A percentile compares a stretch with the other conserved stretches of the same genome.
Conservation (phyloP, 2,888 invertebrate species). For the Dolomedes plantarius region DNA sequence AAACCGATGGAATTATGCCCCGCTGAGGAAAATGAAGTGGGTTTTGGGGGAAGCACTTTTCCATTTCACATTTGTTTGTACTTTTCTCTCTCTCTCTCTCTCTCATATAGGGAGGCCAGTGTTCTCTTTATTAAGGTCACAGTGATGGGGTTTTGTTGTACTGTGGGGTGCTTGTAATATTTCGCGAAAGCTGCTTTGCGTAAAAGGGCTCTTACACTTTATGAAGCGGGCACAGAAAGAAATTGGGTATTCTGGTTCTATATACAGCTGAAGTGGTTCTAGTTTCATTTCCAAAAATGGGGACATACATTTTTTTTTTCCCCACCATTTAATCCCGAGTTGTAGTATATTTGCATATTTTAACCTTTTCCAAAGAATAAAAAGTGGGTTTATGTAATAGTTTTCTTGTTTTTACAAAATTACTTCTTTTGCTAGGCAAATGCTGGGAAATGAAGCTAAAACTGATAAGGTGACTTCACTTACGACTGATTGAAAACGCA, state of each 20-base stretch:
- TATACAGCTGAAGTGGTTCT: too few relatives aligned
- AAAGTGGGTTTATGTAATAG: too few relatives aligned
- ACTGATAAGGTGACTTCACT: too few relatives aligned
- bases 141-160: constrained; percentile 14
- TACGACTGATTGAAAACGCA: too few relatives aligned
- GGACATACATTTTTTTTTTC: too few relatives aligned
- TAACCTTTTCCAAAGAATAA: too few relatives aligned
- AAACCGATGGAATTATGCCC: constrained; percentile 62
- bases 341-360: too few relatives aligned
- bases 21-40: constrained; percentile 56
- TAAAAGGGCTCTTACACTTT: background rate
- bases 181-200: background rate
- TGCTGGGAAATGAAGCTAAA: too few relatives aligned
- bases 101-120: background rate
- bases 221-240: background rate
- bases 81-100: constrained; percentile 43
- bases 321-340: too few relatives aligned
- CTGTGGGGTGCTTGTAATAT: constrained; percentile 6
- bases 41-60: constrained; percentile 45
- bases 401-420: too few relatives aligned
- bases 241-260: background rate
- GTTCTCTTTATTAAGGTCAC: constrained; percentile 59
- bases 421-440: too few relatives aligned
- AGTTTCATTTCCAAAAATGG: too few relatives aligned
- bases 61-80: constrained; percentile 58